These are phyloP conservation scores for Molorchus minor DNA, from an alignment of 2,888 invertebrate species.

Conservation along the genomic window DNA sequence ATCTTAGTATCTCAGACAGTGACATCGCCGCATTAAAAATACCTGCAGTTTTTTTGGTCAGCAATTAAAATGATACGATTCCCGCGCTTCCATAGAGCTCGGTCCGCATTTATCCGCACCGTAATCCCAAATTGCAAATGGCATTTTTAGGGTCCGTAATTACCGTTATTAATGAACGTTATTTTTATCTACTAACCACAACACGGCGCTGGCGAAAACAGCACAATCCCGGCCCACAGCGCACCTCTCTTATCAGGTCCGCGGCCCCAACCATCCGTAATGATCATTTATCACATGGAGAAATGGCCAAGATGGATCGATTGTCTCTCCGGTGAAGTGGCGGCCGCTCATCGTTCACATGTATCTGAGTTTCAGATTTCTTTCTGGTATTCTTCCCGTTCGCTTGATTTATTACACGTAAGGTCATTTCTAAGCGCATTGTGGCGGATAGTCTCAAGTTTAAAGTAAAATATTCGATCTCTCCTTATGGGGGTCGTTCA, in stretches of 20 bases:
- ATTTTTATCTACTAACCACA: not conserved
- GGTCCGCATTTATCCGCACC: not conserved
- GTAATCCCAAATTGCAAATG: not conserved
- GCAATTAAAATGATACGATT: too few relatives aligned
- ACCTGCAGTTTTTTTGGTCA: not conserved
- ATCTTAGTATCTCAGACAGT: too few relatives aligned
- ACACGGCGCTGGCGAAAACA: constrained; percentile 19
- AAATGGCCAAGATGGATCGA: constrained; percentile 55
- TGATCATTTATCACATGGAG: constrained; percentile 56
- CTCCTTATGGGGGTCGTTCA: not conserved
- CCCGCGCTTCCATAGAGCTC: not conserved
- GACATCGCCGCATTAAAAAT: too few relatives aligned
- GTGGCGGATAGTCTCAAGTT: constrained; percentile 14
- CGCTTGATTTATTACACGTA: constrained; percentile 45
- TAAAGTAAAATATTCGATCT: constrained; percentile 19
- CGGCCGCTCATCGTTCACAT: constrained; percentile 56
- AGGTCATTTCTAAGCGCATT: constrained; percentile 43
- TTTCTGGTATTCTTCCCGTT: constrained; percentile 42
- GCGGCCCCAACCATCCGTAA: constrained; percentile 47
- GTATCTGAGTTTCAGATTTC: constrained; percentile 52
- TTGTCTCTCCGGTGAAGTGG: constrained; percentile 56
- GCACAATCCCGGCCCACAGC: constrained; percentile 16
- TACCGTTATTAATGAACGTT: constrained; percentile 5
- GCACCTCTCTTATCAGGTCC: constrained; percentile 34
- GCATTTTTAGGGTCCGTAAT: not conserved